Evolutionary conservation across 1,140 invertebrate species (phyloP), one percentile per base, ranked within the genome.

Genomic region (Heliconius eleuchia): DNA sequence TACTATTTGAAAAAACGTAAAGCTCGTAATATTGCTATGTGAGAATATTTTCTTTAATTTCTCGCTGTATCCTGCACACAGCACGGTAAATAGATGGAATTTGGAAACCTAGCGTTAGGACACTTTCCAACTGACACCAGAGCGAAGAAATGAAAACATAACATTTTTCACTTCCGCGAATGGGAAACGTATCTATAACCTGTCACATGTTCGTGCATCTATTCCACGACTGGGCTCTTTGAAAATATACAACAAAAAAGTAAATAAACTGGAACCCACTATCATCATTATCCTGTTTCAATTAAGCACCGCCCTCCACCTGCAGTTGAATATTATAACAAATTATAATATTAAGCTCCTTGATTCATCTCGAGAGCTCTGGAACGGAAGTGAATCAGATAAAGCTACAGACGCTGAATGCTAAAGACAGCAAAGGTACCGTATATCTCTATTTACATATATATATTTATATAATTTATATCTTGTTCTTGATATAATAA

Each of bases 351-450:
- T 66, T 30, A 66, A 66, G 60, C 60, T 30, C n/a, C 27, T 66
- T 66, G 60, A 66, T 66, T 66, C 23, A 66, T 66, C 60, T 66
- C 60, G 13, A 30, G 27, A 66, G 60, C 60, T 66, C 23, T 66
- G 60, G 9, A 66, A 27, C 60, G 60, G 60, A 66, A 66, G 60
- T 66, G 27, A 66, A 66, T 66, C 60, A 30, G 60, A 66, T 66
- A 66, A 66, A 27, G 60, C 60, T 66, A 27, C 23, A 66, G 60
- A 66, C 60, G 27, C 2, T 66, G 60, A 66, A 66, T 66, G 60
- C 23, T 66, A 27, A 27, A 66, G 60, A 66, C 60, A 66, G 60
- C 60, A 27, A 30, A 66, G 60, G 3, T 66, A 66, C 18, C 2
- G 50, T 52, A 52, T 52, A 19, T 52, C 2, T 34, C 0, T 46